These are phyloP conservation scores for Diploscapter pachys DNA, from an alignment of 1,140 invertebrate genomes.

Conservation along the genomic window DNA sequence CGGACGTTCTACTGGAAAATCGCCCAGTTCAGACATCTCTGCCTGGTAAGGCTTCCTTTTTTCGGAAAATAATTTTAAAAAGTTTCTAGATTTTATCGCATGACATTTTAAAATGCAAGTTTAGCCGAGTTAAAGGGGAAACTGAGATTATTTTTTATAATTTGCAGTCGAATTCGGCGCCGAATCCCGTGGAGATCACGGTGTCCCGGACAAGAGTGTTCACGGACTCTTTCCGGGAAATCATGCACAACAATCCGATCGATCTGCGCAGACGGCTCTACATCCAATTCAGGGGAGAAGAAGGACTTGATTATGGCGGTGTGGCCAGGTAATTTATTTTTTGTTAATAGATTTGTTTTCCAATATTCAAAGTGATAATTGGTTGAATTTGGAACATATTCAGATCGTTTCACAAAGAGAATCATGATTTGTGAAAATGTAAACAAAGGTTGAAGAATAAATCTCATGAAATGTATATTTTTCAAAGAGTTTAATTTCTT, in stretches of 20 bases:
- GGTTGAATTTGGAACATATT: too few relatives aligned
- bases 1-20: constrained; percentile 97
- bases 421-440: too few relatives aligned
- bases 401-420: too few relatives aligned
- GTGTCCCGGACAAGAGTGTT: constrained; percentile 91
- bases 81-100: too few relatives aligned
- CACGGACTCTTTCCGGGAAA: constrained; percentile 96
- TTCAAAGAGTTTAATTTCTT: too few relatives aligned
- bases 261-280: constrained; percentile 89
- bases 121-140: too few relatives aligned
- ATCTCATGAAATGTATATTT: too few relatives aligned
- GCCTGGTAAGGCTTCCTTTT: constrained; percentile 67
- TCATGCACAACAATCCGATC: constrained; percentile 91
- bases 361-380: too few relatives aligned
- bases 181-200: constrained; percentile 97
- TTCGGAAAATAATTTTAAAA: not conserved
- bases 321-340: constrained; percentile 73
- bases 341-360: constrained; percentile 28
- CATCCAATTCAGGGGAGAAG: constrained; percentile 96
- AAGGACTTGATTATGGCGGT: constrained; percentile 96
- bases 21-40: constrained; percentile 95
- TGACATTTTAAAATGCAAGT: too few relatives aligned
- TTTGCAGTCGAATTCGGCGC: constrained; percentile 77
- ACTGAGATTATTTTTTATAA: too few relatives aligned
- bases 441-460: too few relatives aligned